Conservation (phyloP, 2,113 vertebrate species). For the Aptenodytes forsteri region DNA sequence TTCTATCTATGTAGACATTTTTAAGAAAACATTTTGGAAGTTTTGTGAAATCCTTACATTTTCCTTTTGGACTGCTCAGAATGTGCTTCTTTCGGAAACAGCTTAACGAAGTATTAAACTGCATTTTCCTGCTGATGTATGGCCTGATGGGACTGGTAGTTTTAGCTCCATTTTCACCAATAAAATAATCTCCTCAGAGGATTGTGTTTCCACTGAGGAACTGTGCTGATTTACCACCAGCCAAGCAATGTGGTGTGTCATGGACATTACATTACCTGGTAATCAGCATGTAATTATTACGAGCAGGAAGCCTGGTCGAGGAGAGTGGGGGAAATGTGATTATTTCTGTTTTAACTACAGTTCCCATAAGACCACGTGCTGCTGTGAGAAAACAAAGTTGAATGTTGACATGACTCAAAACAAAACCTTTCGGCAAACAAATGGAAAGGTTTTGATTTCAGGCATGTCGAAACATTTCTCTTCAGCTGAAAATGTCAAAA, state of each 20-base stretch:
- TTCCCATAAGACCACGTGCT: slow-evolving; percentile 12
- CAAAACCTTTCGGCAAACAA: slow-evolving; percentile 33
- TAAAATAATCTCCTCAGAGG: neutral
- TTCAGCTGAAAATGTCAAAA: slow-evolving; percentile 59
- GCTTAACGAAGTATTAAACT: neutral
- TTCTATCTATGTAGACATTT: neutral
- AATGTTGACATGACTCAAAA: slow-evolving; percentile 36
- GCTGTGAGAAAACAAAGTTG: slow-evolving; percentile 8
- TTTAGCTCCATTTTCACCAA: neutral
- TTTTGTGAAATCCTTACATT: neutral
- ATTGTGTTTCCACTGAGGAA: neutral
- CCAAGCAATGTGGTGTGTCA: neutral
- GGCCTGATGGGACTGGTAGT: neutral
- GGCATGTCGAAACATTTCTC: slow-evolving; percentile 35
- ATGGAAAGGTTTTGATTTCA: slow-evolving; percentile 58
- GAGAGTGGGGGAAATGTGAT: neutral
- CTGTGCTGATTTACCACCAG: neutral
- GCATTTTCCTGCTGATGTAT: neutral
- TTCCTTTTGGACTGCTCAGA: neutral
- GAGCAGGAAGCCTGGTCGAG: neutral
- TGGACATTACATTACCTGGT: neutral
- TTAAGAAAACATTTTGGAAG: neutral
- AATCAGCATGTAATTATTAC: neutral
- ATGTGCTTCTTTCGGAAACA: neutral
- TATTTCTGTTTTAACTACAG: slow-evolving; percentile 17